Evolutionary conservation across 2,888 invertebrate species (phyloP), one percentile per base, ranked within the genome.

Genomic region (Hypercompe scribonia): DNA sequence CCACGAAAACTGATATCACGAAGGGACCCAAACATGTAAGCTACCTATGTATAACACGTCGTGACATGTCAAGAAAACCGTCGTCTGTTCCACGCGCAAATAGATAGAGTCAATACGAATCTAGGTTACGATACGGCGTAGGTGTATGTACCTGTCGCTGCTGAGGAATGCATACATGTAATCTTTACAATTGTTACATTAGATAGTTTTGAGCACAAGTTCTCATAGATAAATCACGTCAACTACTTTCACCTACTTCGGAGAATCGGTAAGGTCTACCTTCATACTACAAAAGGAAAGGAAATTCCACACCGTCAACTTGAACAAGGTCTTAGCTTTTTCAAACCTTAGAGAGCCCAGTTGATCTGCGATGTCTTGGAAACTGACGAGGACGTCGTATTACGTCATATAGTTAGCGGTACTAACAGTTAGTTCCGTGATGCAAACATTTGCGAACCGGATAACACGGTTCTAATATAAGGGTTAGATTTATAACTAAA

Each of bases 331-430:
- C 68, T 68, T 36, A 58, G 21, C 34, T 63, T 36, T n/a, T 67
- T 34, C 7, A 8, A 69, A 7, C 28, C 54, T 68, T 18, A 54
- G 46, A 72, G 65, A 73, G 63, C 61, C 63, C 61, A 70, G 42
- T 58, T 31, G 65, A 34, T 66, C 66, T 54, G 63, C 65, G 58
- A 76, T 64, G 50, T 76, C 71, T 75, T 71, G 74, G 77, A 80
- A 83, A 74, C 73, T 54, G 42, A 18, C 70, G 70, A 54, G 54
- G 67, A 42, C 34, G 31, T 24, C 13, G 34, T n/a, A 50, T 71
- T 68, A 46, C 67, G 74, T 71, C 74, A 71, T 67, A 28, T 39
- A 58, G 18, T 68, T 74, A 68, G 71, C 39, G 54, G 68, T 67
- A 66, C 24, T 33, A 36, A 50, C 11, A 58, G 13, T 65, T 50